Base-by-base conservation (phyloP, 1,140 invertebrate species). In the Vollenhovia emeryi region DNA sequence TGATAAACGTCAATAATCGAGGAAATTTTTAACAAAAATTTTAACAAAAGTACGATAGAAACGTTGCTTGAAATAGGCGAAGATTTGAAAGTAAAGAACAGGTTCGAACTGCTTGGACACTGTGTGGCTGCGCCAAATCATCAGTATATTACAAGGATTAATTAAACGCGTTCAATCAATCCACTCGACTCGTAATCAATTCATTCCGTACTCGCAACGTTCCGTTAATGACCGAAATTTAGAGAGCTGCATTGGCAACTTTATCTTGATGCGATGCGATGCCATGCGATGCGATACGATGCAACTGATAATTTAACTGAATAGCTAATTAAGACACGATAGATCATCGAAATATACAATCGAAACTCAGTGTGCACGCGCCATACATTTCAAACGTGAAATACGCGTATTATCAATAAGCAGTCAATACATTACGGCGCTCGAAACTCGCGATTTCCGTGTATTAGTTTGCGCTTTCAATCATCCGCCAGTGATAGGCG, bases 281-380 rank as follows among this genome's bases (percentile, higher is more conserved):
- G 21, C 0, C 33, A 0, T 64, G n/a, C n/a, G 6, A 40, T 40
- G n/a, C n/a, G 9, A 40, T 21, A 40, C 0, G 60, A 0, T 64
- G n/a, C n/a, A 13, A 40, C 21, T 64, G 33, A 64, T 36, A 64
- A 40, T 64, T 40, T 36, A 64, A 40, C 60, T 40, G 30, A 64
- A 40, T 21, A 5, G 60, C 30, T 40, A 64, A 64, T 64, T 64
- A 64, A 64, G 60, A 64, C 60, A 40, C n/a, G n/a, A 64, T 64
- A 40, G 30, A 64, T 64, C 33, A 40, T 40, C 60, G 33, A 64
- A 64, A 64, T 64, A 9, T 64, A 64, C 33, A 40, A 64, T 9
- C 9, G 1, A 64, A 64, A 64, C n/a, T 64, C 60, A 64, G n/a
- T 33, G 21, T 36, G 33, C 60, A 64, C 33, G 5, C 60, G n/a